Conservation (phyloP, 35 echinoderm and acorn worm genomes). For the Eucidaris tribuloides region DNA sequence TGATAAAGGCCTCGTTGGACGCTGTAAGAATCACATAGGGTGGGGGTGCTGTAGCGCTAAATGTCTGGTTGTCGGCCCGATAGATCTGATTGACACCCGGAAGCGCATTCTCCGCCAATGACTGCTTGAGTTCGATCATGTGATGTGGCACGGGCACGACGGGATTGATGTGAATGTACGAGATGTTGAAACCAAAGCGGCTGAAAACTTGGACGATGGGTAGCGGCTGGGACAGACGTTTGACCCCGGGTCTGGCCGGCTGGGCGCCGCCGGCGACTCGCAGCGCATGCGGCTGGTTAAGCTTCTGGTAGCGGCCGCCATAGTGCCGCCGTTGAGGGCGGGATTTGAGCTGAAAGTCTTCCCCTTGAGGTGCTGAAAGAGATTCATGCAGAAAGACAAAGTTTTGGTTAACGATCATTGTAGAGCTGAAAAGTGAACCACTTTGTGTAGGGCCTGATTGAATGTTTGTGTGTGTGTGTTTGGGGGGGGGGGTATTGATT, state of each 20-base stretch:
- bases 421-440: too few relatives aligned
- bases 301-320: too few relatives aligned
- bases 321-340: not conserved
- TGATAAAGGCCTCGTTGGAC: conserved; percentile 21
- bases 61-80: not conserved
- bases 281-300: not conserved
- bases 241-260: too few relatives aligned
- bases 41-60: not conserved
- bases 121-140: not conserved
- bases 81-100: conserved; percentile 10
- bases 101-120: not conserved
- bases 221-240: too few relatives aligned
- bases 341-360: not conserved
- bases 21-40: conserved; percentile 41
- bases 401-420: too few relatives aligned
- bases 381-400: too few relatives aligned
- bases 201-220: not conserved
- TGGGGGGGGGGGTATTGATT: too few relatives aligned
- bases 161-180: not conserved
- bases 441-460: too few relatives aligned
- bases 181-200: not conserved
- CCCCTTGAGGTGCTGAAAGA: not conserved
- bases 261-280: not conserved
- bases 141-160: not conserved
- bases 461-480: too few relatives aligned